Evolutionary conservation across 2,888 invertebrate species (phyloP), one percentile per base, ranked within the genome.

Genomic region (Hylaea fasciaria): DNA sequence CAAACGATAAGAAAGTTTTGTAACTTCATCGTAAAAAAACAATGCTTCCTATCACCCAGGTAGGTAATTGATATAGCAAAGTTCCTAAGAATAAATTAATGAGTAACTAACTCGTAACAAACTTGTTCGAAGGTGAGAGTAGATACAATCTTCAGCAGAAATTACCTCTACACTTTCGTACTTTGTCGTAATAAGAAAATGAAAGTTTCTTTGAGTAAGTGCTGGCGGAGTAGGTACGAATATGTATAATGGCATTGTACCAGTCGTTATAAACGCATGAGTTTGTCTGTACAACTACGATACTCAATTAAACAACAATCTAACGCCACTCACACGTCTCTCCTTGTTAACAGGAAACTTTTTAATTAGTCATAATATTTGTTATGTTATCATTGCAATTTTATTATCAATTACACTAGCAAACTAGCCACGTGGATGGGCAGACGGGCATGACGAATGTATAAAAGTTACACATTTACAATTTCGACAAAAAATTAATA

Each of bases 121-220:
- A 51, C 47, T 47, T 47, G 51, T 51, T 29, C 29, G 32, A 14
- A 51, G 51, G 43, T 43, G 51, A 51, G 51, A 29, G 47, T 10
- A 9, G 32, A 8, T 32, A 32, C 32, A 32, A 32, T 32, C 5
- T 32, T 32, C 32, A 32, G 32, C 32, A 2, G 22, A 32, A 32
- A 32, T 32, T 32, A 32, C 22, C 37, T 35, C 8, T 4, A 39
- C 37, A n/a, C 1, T n/a, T 39, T n/a, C n/a, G 12, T 39, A 39
- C 37, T 16, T 44, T 44, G 44, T 44, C 44, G 22, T 17, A 39
- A 5, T 39, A 39, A 39, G 37, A 39, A 39, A 39, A 9, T 9
- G 4, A 1, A 39, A n/a, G 37, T 39, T 32, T 32, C 32, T 7
- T 39, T 39, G n/a, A n/a, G 37, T 39, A n/a, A 39, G 37, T n/a